Evolutionary conservation across 2,888 invertebrate genomes (phyloP).

Genomic region (Drosophila mayaguana): DNA sequence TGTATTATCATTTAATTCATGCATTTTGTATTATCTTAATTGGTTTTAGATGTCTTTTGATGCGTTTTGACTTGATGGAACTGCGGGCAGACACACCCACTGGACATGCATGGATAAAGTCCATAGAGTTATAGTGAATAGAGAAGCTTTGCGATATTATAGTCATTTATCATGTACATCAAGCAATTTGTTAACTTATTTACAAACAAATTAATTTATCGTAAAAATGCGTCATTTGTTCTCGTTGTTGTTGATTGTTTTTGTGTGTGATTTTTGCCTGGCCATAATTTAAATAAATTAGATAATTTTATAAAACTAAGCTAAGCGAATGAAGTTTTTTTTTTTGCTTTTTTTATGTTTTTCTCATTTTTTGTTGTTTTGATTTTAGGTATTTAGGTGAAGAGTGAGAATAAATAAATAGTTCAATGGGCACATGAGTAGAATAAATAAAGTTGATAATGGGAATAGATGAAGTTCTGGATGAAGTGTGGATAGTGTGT

Average conservation of each 20-base stretch:
- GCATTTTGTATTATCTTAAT: slow-evolving; percentile 42
- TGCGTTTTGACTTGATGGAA: slow-evolving; percentile 69
- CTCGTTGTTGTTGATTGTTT: slow-evolving; percentile 46
- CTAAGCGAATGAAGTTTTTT: slow-evolving; percentile 57
- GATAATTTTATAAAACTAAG: slow-evolving; percentile 74
- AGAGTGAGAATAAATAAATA: slow-evolving; percentile 67
- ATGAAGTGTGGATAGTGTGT: not conserved
- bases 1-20: slow-evolving; percentile 49
- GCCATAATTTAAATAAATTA: slow-evolving; percentile 76
- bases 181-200: slow-evolving; percentile 74
- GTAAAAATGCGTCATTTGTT: slow-evolving; percentile 68
- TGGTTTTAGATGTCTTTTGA: slow-evolving; percentile 24
- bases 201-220: slow-evolving; percentile 75
- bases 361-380: not conserved
- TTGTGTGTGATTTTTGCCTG: slow-evolving; percentile 44
- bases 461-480: slow-evolving; percentile 9
- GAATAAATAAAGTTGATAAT: slow-evolving; percentile 66
- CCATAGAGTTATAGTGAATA: slow-evolving; percentile 36
- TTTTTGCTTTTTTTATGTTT: slow-evolving; percentile 11
- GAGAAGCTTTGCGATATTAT: slow-evolving; percentile 39
- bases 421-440: slow-evolving; percentile 61
- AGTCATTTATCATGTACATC: slow-evolving; percentile 61
- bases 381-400: slow-evolving; percentile 20
- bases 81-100: slow-evolving; percentile 32
- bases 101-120: slow-evolving; percentile 29